Conservation (phyloP, 2,113 vertebrate species). For the Gobius niger region DNA sequence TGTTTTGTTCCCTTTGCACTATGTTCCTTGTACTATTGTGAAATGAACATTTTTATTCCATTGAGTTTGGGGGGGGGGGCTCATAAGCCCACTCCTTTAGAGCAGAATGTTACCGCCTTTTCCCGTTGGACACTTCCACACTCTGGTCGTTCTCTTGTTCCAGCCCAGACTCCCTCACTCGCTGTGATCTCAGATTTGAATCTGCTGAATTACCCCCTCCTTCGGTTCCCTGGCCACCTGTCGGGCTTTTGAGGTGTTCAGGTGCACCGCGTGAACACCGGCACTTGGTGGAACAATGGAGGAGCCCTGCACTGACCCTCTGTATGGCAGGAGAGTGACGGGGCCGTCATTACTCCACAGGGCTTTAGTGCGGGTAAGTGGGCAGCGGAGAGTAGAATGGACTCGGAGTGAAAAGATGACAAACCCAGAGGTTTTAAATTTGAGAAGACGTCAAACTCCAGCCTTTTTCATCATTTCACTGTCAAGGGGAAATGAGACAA, state of each 20-base stretch:
- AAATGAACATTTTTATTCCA: no score
- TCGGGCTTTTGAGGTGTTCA: conserved; percentile 44
- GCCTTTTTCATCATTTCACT: neutral
- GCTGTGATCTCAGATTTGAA: no score
- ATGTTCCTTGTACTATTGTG: no score
- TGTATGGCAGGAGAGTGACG: neutral
- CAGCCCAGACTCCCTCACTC: neutral
- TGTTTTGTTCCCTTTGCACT: no score
- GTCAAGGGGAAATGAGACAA: neutral
- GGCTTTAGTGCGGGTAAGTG: neutral
- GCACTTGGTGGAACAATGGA: conserved; percentile 18
- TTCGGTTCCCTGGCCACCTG: conserved; percentile 8
- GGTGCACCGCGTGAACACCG: conserved; percentile 6
- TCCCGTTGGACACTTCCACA: no score
- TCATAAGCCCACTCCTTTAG: no score
- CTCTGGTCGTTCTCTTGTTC: neutral
- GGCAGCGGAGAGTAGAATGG: neutral
- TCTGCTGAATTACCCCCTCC: no score
- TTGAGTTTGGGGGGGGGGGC: no score
- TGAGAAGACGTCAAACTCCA: neutral
- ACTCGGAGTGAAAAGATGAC: neutral
- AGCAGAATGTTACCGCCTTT: no score
- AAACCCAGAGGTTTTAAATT: neutral
- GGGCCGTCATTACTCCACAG: neutral
- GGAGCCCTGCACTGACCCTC: conserved; percentile 4